These are phyloP conservation scores for Lasioglossum villosulum DNA, from an alignment of 2,888 invertebrate genomes.

Conservation along the genomic window DNA sequence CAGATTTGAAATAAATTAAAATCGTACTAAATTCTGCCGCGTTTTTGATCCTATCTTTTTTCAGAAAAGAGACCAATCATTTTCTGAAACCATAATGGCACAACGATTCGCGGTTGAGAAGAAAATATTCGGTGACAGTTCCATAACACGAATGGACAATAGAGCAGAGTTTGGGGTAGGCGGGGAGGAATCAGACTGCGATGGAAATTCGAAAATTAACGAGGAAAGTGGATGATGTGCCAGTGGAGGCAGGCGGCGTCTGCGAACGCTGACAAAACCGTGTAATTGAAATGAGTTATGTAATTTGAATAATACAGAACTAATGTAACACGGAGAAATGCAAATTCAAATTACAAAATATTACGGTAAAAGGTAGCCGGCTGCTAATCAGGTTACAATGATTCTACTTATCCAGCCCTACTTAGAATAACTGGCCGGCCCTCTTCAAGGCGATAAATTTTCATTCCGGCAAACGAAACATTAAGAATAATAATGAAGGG, in stretches of 20 bases:
- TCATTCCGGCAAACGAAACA: background rate
- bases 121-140: conserved; percentile 58
- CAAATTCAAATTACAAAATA: conserved; percentile 39
- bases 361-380: conserved; percentile 3
- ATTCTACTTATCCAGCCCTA: conserved; percentile 18
- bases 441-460: conserved; percentile 5
- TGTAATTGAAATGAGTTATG: conserved; percentile 48
- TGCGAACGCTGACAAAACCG: conserved; percentile 9
- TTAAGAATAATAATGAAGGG: background rate
- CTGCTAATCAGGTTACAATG: conserved; percentile 14
- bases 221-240: conserved; percentile 27
- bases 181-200: conserved; percentile 35
- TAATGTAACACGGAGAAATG: conserved; percentile 34
- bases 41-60: no score
- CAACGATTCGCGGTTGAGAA: conserved; percentile 12
- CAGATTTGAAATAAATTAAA: no score
- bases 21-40: no score
- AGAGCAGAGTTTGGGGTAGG: conserved; percentile 42
- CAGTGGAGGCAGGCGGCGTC: conserved; percentile 13
- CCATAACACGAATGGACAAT: conserved; percentile 39
- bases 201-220: conserved; percentile 48
- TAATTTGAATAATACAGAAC: conserved; percentile 45
- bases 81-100: no score
- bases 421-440: conserved; percentile 12
- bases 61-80: no score